Evolutionary conservation across 2,888 invertebrate genomes (phyloP).

Genomic region (Mythimna loreyi): DNA sequence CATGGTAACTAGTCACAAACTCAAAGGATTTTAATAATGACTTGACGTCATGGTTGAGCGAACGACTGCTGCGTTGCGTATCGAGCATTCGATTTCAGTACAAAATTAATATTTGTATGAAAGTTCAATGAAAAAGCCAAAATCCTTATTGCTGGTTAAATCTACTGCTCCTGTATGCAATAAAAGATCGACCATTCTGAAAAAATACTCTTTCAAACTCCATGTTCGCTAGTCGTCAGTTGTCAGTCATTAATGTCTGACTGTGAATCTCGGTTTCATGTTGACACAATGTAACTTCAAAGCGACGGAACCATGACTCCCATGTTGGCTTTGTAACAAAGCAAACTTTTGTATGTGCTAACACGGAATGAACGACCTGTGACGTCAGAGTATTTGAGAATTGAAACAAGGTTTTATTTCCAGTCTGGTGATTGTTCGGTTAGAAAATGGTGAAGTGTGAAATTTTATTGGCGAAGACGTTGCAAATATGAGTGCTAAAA

Average conservation of each 20-base stretch:
- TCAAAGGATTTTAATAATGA: neutral
- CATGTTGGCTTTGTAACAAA: slow-evolving; percentile 37
- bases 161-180: neutral
- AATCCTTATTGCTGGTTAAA: neutral
- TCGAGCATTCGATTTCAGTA: no score
- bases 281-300: slow-evolving; percentile 53
- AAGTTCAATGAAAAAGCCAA: no score
- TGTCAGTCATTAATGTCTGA: slow-evolving; percentile 53
- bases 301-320: slow-evolving; percentile 38
- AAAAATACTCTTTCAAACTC: slow-evolving; percentile 19
- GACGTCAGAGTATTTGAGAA: slow-evolving; percentile 35
- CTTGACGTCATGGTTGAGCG: no score
- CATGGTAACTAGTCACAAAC: neutral
- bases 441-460: neutral
- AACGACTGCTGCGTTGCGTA: no score
- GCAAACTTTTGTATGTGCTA: slow-evolving; percentile 46
- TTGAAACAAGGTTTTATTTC: slow-evolving; percentile 31
- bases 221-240: slow-evolving; percentile 16
- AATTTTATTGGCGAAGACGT: neutral
- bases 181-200: neutral
- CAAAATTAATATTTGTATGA: no score
- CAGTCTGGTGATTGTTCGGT: neutral
- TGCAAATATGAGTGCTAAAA: no score
- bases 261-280: slow-evolving; percentile 53
- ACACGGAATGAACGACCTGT: slow-evolving; percentile 32